phyloP scores from a whole-genome alignment of 1,140 invertebrate genomes.

The Brachionus rotundiformis region DNA sequence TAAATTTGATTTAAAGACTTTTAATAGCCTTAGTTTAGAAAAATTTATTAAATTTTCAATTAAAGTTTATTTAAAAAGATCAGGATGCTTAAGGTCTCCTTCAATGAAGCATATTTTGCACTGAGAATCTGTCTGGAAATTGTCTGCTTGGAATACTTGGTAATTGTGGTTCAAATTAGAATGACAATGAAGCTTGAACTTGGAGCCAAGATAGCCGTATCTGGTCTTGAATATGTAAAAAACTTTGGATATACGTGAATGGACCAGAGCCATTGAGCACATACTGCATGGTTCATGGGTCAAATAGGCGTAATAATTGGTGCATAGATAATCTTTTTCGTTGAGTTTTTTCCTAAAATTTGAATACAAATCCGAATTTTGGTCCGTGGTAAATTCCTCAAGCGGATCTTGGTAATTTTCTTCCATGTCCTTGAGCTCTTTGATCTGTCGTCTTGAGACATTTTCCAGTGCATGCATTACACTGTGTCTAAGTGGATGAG shows the following conservation, averaged over 20 bases:
- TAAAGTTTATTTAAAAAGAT: constrained; percentile 35
- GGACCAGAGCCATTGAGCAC: constrained; percentile 51
- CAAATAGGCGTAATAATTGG: constrained; percentile 38
- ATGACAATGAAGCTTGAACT: constrained; percentile 34
- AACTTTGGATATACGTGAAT: constrained; percentile 44
- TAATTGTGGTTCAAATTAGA: constrained; percentile 45
- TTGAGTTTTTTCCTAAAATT: constrained; percentile 20
- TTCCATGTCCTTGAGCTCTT: background rate
- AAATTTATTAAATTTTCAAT: background rate
- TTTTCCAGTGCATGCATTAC: constrained; percentile 28
- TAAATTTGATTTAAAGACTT: background rate
- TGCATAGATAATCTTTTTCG: constrained; percentile 49
- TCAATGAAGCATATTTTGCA: background rate
- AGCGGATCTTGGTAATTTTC: background rate
- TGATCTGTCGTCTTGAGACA: constrained; percentile 7
- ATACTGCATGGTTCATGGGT: constrained; percentile 51
- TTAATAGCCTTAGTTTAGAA: background rate
- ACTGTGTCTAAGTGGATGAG: constrained; percentile 44
- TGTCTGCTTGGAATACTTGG: constrained; percentile 26
- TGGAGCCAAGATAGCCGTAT: constrained; percentile 11
- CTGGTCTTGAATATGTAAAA: constrained; percentile 4
- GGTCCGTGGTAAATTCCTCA: background rate
- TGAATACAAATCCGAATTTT: background rate
- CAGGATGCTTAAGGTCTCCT: background rate
- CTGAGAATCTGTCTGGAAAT: constrained; percentile 12